phyloP scores from a whole-genome alignment of 2,113 vertebrate genomes.

The Suricata suricatta region DNA sequence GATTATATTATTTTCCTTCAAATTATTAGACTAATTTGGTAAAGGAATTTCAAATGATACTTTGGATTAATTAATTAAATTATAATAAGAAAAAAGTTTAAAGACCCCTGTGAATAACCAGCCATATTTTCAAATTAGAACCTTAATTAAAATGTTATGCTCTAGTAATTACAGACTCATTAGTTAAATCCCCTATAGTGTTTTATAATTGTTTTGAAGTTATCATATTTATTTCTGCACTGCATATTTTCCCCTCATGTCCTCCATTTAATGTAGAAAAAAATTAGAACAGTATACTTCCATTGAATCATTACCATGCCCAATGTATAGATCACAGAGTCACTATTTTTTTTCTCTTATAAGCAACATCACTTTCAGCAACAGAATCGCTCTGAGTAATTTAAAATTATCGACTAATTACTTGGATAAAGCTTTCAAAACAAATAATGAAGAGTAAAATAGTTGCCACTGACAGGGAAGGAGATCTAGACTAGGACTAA shows the following conservation, averaged over 20 bases:
- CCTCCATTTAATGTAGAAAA: neutral
- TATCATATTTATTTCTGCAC: conserved; percentile 38
- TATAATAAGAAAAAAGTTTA: conserved; percentile 72
- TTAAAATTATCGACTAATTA: neutral
- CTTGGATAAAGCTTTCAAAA: neutral
- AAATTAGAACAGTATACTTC: neutral
- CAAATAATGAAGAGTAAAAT: neutral
- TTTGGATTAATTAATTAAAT: conserved; percentile 82
- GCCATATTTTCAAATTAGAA: conserved; percentile 83
- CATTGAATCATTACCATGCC: neutral
- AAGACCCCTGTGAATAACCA: conserved; percentile 66
- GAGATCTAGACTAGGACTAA: neutral
- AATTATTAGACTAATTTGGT: conserved; percentile 53
- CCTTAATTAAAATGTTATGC: conserved; percentile 77
- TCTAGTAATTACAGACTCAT: conserved; percentile 78
- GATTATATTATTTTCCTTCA: conserved; percentile 23
- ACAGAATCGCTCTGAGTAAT: neutral
- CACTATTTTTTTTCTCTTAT: neutral
- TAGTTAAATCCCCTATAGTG: conserved; percentile 70
- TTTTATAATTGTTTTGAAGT: conserved; percentile 76
- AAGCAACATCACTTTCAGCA: neutral
- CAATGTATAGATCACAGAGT: neutral
- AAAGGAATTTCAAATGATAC: conserved; percentile 55
- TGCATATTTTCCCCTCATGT: neutral
- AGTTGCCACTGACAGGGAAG: neutral